Evolutionary conservation across 2,113 vertebrate species (phyloP).

Genomic region (Oreotrochilus melanogaster): DNA sequence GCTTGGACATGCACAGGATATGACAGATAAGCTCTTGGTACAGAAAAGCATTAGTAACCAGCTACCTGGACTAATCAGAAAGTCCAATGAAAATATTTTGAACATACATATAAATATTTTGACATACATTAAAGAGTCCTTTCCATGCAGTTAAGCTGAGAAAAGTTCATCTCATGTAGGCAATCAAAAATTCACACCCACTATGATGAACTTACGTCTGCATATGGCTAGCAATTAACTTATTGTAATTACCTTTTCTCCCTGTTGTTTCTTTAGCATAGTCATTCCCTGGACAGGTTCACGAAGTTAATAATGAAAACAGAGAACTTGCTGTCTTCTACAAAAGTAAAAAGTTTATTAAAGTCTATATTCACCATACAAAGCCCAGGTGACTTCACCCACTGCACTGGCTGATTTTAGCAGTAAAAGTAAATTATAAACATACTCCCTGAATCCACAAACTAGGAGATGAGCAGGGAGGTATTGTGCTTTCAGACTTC

Average conservation of each 20-base stretch:
- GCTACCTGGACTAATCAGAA: not conserved
- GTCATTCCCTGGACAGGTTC: not conserved
- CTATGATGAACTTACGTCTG: fast-evolving
- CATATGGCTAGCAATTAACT: not conserved
- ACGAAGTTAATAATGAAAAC: not conserved
- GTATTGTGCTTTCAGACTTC: not conserved
- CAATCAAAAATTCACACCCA: not conserved
- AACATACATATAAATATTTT: not conserved
- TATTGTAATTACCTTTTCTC: not conserved
- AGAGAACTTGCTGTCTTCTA: not conserved
- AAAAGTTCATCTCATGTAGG: not conserved
- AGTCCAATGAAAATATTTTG: not conserved
- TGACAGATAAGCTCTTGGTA: not conserved
- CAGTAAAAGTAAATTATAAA: not conserved
- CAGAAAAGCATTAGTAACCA: not conserved
- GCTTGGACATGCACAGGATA: not conserved
- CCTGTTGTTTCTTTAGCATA: fast-evolving
- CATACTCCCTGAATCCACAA: not conserved
- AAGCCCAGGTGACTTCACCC: not conserved
- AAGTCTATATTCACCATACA: not conserved
- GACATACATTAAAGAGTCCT: not conserved
- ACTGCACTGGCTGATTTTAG: not conserved
- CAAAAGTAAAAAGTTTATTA: not conserved
- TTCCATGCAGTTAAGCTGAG: not conserved
- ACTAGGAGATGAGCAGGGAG: not conserved